These are phyloP conservation scores for Perodicticus potto DNA, from an alignment of 2,797 vertebrate species.

Conservation along the genomic window DNA sequence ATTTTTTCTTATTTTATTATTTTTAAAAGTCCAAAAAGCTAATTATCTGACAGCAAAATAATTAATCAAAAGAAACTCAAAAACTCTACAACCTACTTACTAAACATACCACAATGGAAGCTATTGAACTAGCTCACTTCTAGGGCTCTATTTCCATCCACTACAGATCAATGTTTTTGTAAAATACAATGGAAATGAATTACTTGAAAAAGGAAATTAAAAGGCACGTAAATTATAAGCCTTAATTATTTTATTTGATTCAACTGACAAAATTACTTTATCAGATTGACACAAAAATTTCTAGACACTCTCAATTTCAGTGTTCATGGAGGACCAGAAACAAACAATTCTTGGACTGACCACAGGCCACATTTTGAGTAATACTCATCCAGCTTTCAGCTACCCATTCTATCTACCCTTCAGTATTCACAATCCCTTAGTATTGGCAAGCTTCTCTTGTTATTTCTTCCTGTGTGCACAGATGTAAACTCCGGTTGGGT, in stretches of 20 bases:
- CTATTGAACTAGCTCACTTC: background rate
- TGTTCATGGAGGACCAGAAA: background rate
- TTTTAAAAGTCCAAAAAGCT: background rate
- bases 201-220: background rate
- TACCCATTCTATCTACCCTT: background rate
- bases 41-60: slow-evolving; percentile 33
- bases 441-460: background rate
- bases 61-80: slow-evolving; percentile 42
- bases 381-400: background rate
- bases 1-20: background rate
- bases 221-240: slow-evolving; percentile 13
- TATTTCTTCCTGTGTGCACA: background rate
- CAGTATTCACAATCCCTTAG: background rate
- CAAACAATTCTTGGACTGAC: background rate
- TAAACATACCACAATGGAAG: background rate
- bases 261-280: slow-evolving; percentile 38
- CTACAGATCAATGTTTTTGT: background rate
- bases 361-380: background rate
- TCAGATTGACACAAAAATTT: slow-evolving; percentile 14
- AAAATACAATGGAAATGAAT: slow-evolving; percentile 55
- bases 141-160: background rate
- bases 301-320: slow-evolving; percentile 15
- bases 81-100: slow-evolving; percentile 8
- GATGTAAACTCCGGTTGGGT: background rate
- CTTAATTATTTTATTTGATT: slow-evolving; percentile 4